Percentiles rank a stretch among this genome's conserved stretches.
Evolutionary conservation across 2,113 vertebrate genomes (phyloP).

Genomic region (Rhadina sibilatrix): DNA sequence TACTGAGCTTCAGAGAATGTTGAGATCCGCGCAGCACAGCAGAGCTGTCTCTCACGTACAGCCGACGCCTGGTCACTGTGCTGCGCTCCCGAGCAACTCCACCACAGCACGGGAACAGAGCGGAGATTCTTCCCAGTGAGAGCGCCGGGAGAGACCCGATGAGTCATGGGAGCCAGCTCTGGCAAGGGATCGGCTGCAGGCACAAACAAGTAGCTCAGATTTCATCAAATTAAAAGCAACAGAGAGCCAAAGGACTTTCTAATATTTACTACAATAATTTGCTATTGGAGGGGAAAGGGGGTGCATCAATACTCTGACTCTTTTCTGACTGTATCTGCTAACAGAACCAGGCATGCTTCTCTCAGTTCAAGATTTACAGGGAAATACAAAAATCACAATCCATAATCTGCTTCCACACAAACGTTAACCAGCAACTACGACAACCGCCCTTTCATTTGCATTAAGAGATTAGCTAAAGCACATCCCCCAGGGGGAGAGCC

Average conservation of each 20-base stretch:
- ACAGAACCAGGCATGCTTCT: neutral
- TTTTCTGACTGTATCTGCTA: neutral
- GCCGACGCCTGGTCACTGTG: neutral
- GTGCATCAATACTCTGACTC: neutral
- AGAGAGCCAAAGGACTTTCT: neutral
- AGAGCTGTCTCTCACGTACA: fast-evolving
- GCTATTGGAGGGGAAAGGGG: neutral
- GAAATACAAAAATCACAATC: neutral
- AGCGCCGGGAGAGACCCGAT: fast-evolving
- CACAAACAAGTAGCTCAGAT: constrained; percentile 28
- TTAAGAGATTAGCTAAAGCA: neutral
- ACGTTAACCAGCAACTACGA: neutral
- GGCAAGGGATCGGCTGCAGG: neutral
- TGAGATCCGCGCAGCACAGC: fast-evolving
- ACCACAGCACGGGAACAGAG: neutral
- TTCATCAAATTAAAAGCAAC: neutral
- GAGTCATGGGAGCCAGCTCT: neutral
- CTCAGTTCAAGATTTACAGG: neutral
- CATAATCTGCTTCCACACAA: neutral
- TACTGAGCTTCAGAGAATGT: neutral
- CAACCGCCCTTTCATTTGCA: neutral
- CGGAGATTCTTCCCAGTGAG: neutral
- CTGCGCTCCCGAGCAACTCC: fast-evolving
- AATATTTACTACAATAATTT: neutral
- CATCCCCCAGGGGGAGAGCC: neutral